phyloP scores from a whole-genome alignment of 2,113 vertebrate species.

The Urocitellus parryii region DNA sequence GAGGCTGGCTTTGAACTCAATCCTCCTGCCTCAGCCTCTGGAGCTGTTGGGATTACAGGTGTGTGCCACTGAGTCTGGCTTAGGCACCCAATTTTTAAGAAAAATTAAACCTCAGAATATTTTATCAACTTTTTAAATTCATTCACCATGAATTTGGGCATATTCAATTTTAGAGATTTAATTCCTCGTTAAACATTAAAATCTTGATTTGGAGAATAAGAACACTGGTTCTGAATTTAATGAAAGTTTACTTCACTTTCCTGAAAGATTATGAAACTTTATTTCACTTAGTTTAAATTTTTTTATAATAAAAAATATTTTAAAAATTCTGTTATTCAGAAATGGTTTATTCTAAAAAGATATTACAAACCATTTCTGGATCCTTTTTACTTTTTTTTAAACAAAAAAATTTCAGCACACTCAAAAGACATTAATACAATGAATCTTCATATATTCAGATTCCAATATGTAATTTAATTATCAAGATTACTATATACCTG shows the following conservation, averaged over 20 bases:
- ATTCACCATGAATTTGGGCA: not conserved
- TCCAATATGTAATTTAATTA: not conserved
- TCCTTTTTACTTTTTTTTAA: not conserved
- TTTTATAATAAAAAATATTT: not conserved
- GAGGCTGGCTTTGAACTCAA: too few species aligned
- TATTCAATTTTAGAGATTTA: conserved; percentile 22
- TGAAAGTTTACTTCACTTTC: not conserved
- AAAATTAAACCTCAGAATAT: conserved; percentile 34
- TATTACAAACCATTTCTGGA: not conserved
- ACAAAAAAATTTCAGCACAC: conserved; percentile 1
- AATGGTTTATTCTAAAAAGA: conserved; percentile 4
- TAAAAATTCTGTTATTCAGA: not conserved
- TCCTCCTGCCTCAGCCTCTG: too few species aligned
- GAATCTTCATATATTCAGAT: not conserved
- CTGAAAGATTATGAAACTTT: not conserved
- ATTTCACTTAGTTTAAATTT: not conserved
- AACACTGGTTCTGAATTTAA: conserved; percentile 31
- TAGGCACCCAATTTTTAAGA: conserved; percentile 1
- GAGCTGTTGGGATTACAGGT: too few species aligned
- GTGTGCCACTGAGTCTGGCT: too few species aligned
- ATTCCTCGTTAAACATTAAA: not conserved
- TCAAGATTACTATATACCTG: not conserved
- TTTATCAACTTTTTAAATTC: not conserved
- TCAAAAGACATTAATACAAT: not conserved
- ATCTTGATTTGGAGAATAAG: not conserved